A percentile compares a stretch with the other conserved stretches of the same genome.
These are phyloP conservation scores for Drosophila anomalipes DNA, from an alignment of 2,888 invertebrate genomes.

Conservation along the genomic window DNA sequence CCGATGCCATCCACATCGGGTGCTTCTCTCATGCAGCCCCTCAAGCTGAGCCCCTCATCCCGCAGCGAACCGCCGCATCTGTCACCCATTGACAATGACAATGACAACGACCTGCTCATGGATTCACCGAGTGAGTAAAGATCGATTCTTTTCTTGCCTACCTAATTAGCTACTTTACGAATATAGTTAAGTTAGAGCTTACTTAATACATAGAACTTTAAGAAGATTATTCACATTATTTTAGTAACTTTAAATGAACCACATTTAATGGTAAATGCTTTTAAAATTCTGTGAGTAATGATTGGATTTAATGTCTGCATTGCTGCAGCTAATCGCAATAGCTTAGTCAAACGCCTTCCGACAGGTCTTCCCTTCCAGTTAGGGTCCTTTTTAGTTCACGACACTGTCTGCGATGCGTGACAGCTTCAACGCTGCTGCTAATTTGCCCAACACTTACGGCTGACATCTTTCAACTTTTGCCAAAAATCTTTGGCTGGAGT, in stretches of 20 bases:
- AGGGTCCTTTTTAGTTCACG: not conserved
- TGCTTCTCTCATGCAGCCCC: constrained; percentile 83
- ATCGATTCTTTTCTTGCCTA: constrained; percentile 73
- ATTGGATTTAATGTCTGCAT: not conserved
- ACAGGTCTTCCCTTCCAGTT: constrained; percentile 16
- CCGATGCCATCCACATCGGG: constrained; percentile 74
- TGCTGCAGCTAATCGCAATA: constrained; percentile 30
- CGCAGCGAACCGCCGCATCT: constrained; percentile 85
- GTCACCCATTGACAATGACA: constrained; percentile 88
- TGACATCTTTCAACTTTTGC: constrained; percentile 70
- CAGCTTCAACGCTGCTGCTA: constrained; percentile 66
- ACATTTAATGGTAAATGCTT: not conserved
- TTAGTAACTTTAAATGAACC: not conserved
- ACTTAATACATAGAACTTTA: not conserved
- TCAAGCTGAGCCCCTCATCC: constrained; percentile 88
- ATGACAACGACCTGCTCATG: constrained; percentile 89
- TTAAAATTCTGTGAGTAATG: not conserved
- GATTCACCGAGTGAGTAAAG: constrained; percentile 93
- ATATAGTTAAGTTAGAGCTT: constrained; percentile 33
- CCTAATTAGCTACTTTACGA: not conserved
- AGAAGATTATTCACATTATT: not conserved
- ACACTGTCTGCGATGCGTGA: constrained; percentile 59
- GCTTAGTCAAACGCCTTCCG: constrained; percentile 30
- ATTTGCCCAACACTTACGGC: constrained; percentile 73
- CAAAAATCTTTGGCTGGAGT: constrained; percentile 59